phyloP scores from a whole-genome alignment of 2,113 vertebrate genomes.

The Halichoerus grypus region DNA sequence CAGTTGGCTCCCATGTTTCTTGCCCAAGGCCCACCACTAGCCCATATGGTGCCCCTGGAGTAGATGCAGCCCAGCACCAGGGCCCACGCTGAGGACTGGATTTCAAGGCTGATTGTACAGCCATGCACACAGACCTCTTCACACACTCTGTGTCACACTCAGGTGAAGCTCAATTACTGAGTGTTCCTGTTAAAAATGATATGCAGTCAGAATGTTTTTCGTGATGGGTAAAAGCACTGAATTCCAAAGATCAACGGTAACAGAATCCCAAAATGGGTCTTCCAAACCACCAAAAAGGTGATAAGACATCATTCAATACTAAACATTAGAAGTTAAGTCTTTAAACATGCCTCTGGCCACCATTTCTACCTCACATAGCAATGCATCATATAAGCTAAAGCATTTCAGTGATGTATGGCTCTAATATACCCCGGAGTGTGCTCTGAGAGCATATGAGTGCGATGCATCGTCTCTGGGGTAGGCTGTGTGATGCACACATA shows the following conservation, averaged over 20 bases:
- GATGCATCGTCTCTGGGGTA: not conserved
- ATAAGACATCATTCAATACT: constrained; percentile 44
- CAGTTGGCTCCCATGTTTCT: not conserved
- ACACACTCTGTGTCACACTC: not conserved
- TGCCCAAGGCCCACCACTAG: not conserved
- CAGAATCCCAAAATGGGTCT: not conserved
- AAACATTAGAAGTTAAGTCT: constrained; percentile 54
- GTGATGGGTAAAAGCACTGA: not conserved
- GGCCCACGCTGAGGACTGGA: not conserved
- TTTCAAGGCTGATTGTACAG: not conserved
- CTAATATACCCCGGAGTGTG: constrained; percentile 6
- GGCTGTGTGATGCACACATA: not conserved
- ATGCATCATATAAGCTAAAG: not conserved
- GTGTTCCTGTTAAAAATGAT: not conserved
- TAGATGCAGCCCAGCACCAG: not conserved
- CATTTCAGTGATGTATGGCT: not conserved
- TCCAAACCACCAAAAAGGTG: not conserved
- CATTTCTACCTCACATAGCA: not conserved
- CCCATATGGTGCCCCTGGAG: not conserved
- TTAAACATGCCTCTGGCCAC: not conserved
- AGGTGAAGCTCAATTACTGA: not conserved
- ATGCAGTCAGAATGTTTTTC: not conserved
- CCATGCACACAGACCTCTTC: not conserved
- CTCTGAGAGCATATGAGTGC: not conserved
- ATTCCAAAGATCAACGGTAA: not conserved